Evolutionary conservation across 2,797 vertebrate genomes (phyloP), one percentile per base, ranked within the genome.

Genomic region (Artibeus lituratus): DNA sequence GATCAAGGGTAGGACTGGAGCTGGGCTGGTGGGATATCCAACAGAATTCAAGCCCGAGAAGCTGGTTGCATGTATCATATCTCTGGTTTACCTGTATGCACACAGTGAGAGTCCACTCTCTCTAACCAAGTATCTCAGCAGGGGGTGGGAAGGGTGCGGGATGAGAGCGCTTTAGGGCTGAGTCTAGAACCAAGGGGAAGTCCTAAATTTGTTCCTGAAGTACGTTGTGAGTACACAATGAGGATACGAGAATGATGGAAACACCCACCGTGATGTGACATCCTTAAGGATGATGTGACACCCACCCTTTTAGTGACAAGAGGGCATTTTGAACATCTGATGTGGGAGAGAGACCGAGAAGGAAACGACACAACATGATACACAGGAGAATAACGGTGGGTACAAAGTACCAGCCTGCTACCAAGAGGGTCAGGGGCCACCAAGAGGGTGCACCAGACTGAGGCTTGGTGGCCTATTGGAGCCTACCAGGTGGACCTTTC

Each of bases 1-100:
- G 44, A 10, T 35, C 19, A 15, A 3, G 57, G 29, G 1, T 2
- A 4, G 7, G 14, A 32, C 5, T 8, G 26, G 21, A 3, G 16
- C 47, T 19, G 37, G 7, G 65, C 2, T 11, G 11, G 16, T 15
- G 3, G 55, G 2, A 16, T 19, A 3, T 47, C 22, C 0, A 47
- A 37, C 2, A 11, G 35, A 62, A 62, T 24, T 21, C n/a, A 44
- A 51, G 51, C 49, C 5, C 0, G 2, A 44, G 80, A 22, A n/a
- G 42, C 24, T 42, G 37, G 3, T 49, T 18, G 6, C 24, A 1
- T 4, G 94, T 51, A 35, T 69, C 62, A 35, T 29, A 85, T 81
- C 49, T 57, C 51, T 51, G 83, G 16, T 57, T 49, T 37, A 39
- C 16, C 18, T 32, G 87, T 53, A 15, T 49, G 26, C 19, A 14